Percentiles rank a stretch among this genome's conserved stretches.
Conservation (phyloP, 1,140 invertebrate species). For the Limonius californicus region DNA sequence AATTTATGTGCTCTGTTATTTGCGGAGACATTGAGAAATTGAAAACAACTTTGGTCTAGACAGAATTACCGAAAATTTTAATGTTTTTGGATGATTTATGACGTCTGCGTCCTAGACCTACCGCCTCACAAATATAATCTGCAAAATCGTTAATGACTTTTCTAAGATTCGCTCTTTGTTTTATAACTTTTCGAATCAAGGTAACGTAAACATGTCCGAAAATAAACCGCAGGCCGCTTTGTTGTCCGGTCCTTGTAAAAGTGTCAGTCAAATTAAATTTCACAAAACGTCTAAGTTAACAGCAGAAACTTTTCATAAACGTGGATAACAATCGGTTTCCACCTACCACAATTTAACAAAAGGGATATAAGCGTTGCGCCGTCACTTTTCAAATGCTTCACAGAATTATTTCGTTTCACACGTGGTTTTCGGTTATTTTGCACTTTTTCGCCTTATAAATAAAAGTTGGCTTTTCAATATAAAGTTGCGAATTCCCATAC, state of each 20-base stretch:
- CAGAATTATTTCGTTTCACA: slow-evolving; percentile 3
- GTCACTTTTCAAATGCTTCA: background rate
- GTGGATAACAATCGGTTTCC: background rate
- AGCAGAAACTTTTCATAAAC: background rate
- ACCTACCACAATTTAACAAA: slow-evolving; percentile 8
- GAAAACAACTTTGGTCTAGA: slow-evolving; percentile 20
- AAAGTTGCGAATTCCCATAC: too few species aligned
- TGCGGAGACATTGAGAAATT: slow-evolving; percentile 6
- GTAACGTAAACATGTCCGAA: background rate
- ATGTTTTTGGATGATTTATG: slow-evolving; percentile 26
- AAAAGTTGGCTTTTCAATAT: too few species aligned
- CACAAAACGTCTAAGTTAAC: background rate
- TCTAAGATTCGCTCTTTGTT: slow-evolving; percentile 1
- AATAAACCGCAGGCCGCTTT: background rate
- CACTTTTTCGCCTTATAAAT: too few species aligned
- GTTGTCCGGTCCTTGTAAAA: background rate
- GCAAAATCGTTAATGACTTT: slow-evolving; percentile 12
- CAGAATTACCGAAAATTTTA: slow-evolving; percentile 24
- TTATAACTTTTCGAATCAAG: slow-evolving; percentile 7
- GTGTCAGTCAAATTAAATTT: slow-evolving; percentile 1
- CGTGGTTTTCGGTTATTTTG: background rate
- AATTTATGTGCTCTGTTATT: background rate
- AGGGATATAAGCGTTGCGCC: background rate
- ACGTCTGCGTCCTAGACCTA: slow-evolving; percentile 19
- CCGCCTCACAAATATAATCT: background rate